These are phyloP conservation scores for Melanotaenia duboulayi DNA, from an alignment of 2,113 vertebrate genomes.

Conservation along the genomic window DNA sequence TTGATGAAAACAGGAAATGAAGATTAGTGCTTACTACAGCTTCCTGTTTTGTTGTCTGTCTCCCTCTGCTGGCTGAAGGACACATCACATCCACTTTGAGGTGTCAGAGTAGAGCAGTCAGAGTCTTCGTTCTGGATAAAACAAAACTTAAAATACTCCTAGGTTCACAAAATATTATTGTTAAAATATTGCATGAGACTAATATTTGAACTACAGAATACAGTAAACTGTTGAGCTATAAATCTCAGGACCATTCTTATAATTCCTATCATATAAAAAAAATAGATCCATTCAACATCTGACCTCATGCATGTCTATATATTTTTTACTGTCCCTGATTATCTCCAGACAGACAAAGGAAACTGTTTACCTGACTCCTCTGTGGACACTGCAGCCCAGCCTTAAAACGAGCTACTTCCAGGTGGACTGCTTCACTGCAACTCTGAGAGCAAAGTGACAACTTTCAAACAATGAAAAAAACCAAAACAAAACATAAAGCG, in stretches of 20 bases:
- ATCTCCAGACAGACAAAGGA: not conserved
- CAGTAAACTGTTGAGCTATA: not conserved
- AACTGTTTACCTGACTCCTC: slow-evolving; percentile 87
- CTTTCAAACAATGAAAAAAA: not conserved
- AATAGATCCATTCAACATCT: not conserved
- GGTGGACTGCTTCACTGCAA: slow-evolving; percentile 85
- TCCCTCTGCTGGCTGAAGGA: slow-evolving; percentile 68
- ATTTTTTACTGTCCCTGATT: not conserved
- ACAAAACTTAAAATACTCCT: slow-evolving; percentile 78
- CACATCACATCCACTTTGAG: slow-evolving; percentile 58
- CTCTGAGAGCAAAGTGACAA: slow-evolving; percentile 79
- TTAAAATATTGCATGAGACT: slow-evolving; percentile 46
- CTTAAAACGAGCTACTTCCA: slow-evolving; percentile 95
- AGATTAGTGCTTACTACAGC: slow-evolving; percentile 36
- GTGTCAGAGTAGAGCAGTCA: slow-evolving; percentile 71
- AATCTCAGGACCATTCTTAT: not conserved
- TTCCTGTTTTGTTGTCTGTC: slow-evolving; percentile 52
- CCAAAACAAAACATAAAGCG: not conserved
- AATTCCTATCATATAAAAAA: not conserved
- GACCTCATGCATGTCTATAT: not conserved
- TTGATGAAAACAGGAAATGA: not conserved
- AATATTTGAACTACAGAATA: not conserved
- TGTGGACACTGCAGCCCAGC: slow-evolving; percentile 87
- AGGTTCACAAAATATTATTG: slow-evolving; percentile 63
- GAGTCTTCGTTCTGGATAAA: slow-evolving; percentile 80